Conservation (phyloP, 1,140 invertebrate genomes). For the Drosophila oshimai region DNA sequence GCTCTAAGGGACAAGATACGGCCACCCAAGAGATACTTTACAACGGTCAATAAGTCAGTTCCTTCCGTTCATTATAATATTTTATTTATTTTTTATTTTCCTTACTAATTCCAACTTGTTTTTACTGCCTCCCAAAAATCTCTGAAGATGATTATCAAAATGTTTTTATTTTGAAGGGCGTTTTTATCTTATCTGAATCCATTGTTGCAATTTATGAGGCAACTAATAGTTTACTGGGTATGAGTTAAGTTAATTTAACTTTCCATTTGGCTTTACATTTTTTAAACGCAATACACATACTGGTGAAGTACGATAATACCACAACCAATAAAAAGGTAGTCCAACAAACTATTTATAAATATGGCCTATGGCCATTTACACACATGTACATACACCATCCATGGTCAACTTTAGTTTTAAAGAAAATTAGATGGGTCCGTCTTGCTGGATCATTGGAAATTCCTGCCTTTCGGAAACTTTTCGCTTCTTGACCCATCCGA, state of each 20-base stretch:
- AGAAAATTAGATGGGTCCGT: background rate
- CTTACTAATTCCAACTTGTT: constrained; percentile 4
- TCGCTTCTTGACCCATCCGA: background rate
- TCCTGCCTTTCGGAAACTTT: background rate
- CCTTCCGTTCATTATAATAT: constrained; percentile 22
- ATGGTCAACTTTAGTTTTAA: background rate
- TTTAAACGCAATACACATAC: too few relatives aligned
- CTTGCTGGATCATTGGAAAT: background rate
- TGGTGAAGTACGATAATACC: too few relatives aligned
- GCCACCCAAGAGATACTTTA: constrained; percentile 13
- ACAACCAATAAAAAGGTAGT: background rate
- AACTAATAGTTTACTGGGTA: background rate
- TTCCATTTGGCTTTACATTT: too few relatives aligned
- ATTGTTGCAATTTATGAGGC: constrained; percentile 4
- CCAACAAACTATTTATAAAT: too few relatives aligned
- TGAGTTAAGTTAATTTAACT: background rate
- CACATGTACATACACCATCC: too few relatives aligned
- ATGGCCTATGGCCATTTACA: too few relatives aligned
- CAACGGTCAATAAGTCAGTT: constrained; percentile 26
- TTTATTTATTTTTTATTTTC: constrained; percentile 16
- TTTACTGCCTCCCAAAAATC: background rate
- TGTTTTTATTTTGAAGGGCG: background rate
- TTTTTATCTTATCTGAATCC: background rate
- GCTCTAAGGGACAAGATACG: constrained; percentile 29
- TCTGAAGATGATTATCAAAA: constrained; percentile 13